phyloP scores from a whole-genome alignment of 30 jellyfish, hydroid and myxozoan genomes.

The Sanderia malayensis region DNA sequence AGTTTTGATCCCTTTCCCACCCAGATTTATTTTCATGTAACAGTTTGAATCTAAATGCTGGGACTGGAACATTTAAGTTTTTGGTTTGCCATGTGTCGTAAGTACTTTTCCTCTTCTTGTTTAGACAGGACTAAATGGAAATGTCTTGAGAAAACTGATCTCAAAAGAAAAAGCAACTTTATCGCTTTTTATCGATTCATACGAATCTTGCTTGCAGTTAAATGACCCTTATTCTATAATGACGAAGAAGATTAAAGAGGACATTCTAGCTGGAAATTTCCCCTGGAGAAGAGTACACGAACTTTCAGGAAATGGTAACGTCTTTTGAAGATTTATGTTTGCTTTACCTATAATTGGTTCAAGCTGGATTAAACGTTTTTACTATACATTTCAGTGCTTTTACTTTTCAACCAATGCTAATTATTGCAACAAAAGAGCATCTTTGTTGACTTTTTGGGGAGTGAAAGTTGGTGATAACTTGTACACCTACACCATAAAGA shows the following conservation, averaged over 20 bases:
- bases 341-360: conserved; percentile 1
- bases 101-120: not conserved
- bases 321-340: not conserved
- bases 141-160: not conserved
- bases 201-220: conserved; percentile 1
- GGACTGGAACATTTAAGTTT: not conserved
- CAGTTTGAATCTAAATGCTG: not conserved
- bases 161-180: not conserved
- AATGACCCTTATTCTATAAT: not conserved
- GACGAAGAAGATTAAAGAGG: not conserved
- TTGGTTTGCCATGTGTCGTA: not conserved
- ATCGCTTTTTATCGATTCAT: not conserved
- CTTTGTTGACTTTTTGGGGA: not conserved
- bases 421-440: not conserved
- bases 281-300: conserved; percentile 1
- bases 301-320: conserved; percentile 1
- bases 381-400: not conserved
- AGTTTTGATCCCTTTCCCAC: not conserved
- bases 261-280: not conserved
- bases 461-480: not conserved
- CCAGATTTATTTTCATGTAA: not conserved
- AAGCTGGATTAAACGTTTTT: not conserved
- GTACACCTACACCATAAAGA: conserved; percentile 1
- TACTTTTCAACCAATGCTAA: not conserved
- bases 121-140: not conserved